Conservation (phyloP, 2,113 vertebrate genomes). For the Octodon degus region DNA sequence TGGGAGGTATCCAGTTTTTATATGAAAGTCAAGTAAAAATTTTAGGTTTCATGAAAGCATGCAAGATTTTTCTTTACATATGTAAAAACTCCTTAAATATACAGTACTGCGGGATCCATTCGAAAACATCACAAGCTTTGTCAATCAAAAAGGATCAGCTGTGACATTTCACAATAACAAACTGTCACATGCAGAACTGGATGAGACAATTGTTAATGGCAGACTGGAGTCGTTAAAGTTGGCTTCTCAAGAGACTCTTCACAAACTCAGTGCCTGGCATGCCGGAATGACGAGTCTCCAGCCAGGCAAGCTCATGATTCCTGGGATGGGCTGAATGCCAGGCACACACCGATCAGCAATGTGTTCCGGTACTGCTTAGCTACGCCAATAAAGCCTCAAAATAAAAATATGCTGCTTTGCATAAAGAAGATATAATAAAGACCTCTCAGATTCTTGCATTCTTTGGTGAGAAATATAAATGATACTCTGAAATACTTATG, state of each 20-base stretch:
- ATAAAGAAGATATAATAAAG: not conserved
- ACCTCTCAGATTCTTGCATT: not conserved
- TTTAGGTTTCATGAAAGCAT: constrained; percentile 59
- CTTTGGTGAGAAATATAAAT: not conserved
- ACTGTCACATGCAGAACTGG: constrained; percentile 67
- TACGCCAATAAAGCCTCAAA: not conserved
- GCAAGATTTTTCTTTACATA: not conserved
- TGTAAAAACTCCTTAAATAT: constrained; percentile 36
- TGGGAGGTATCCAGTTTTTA: constrained; percentile 55
- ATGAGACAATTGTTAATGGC: constrained; percentile 65
- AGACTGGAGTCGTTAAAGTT: constrained; percentile 56
- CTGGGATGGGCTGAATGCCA: not conserved
- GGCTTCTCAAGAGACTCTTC: constrained; percentile 51
- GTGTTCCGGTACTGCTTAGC: not conserved
- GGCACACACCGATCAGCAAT: not conserved
- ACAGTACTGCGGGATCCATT: not conserved
- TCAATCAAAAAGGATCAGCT: constrained; percentile 70
- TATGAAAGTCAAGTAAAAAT: constrained; percentile 57
- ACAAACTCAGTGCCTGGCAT: not conserved
- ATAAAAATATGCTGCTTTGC: not conserved
- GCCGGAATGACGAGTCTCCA: not conserved
- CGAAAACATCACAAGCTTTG: constrained; percentile 35
- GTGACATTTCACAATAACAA: constrained; percentile 72
- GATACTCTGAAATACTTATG: not conserved
- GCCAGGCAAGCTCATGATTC: not conserved